These are phyloP conservation scores for Hypena proboscidalis DNA, from an alignment of 2,888 invertebrate genomes.

Conservation along the genomic window DNA sequence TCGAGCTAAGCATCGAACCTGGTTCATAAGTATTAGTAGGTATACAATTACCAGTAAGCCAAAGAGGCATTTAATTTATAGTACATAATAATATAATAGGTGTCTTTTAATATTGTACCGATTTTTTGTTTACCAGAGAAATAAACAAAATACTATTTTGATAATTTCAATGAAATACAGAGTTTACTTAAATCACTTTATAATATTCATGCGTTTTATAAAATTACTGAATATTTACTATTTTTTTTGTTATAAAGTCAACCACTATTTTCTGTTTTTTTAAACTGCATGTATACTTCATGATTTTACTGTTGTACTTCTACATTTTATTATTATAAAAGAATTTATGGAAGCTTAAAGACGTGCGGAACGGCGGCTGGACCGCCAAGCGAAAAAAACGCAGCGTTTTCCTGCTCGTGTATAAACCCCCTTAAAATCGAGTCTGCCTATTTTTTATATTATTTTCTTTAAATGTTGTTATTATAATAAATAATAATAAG, in stretches of 20 bases:
- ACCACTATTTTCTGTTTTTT: too few species aligned
- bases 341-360: constrained; percentile 20
- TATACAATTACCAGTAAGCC: constrained; percentile 14
- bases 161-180: too few species aligned
- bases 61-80: constrained; percentile 10
- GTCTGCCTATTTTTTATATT: constrained; percentile 57
- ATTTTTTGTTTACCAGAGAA: too few species aligned
- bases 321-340: too few species aligned
- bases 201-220: too few species aligned
- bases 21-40: constrained; percentile 11
- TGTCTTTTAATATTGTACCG: too few species aligned
- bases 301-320: too few species aligned
- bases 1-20: constrained; percentile 1
- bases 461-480: constrained; percentile 40
- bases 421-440: constrained; percentile 40
- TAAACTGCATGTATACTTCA: too few species aligned
- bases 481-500: constrained; percentile 24
- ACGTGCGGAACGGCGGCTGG: constrained; percentile 42
- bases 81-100: constrained; percentile 3
- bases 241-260: too few species aligned
- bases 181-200: too few species aligned
- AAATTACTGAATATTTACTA: too few species aligned
- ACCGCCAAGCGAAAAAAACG: constrained; percentile 42
- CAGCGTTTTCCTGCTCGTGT: constrained; percentile 53
- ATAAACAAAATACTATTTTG: too few species aligned